Conservation (phyloP, 92 coral and sea anemone species). For the Umimayanthus kanabou region DNA sequence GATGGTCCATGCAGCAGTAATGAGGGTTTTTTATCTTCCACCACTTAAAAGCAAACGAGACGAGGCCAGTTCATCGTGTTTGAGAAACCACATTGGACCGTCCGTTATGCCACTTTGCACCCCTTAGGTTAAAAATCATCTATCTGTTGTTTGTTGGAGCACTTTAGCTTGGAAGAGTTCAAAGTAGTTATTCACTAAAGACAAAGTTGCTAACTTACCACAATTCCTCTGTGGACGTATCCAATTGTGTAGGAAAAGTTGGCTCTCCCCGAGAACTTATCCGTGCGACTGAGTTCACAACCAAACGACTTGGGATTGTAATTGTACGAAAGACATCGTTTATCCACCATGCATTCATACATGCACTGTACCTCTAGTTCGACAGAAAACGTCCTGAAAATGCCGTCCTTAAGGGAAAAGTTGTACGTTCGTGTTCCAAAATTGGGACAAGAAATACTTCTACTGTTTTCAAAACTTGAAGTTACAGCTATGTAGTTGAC, state of each 20-base stretch:
- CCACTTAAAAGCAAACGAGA: too few species aligned
- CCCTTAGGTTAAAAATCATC: neutral
- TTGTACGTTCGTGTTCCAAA: neutral
- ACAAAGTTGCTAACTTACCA: neutral
- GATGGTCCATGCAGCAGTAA: too few species aligned
- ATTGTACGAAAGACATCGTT: constrained; percentile 23
- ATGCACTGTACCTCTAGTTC: constrained; percentile 2
- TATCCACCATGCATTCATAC: neutral
- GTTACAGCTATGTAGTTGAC: neutral
- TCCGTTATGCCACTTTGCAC: too few species aligned
- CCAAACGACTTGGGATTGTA: neutral
- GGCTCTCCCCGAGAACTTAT: neutral
- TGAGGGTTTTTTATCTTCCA: too few species aligned
- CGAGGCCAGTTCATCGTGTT: too few species aligned
- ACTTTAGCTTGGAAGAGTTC: neutral
- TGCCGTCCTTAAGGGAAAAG: neutral
- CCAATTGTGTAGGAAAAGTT: neutral
- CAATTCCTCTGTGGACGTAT: constrained; percentile 10
- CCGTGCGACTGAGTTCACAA: neutral
- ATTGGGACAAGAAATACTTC: neutral
- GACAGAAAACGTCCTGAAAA: neutral
- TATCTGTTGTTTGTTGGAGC: neutral
- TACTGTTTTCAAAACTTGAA: neutral
- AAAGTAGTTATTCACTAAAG: neutral
- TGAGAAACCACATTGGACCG: too few species aligned